Percentiles rank a stretch among this genome's conserved stretches.
These are phyloP conservation scores for Hipposideros larvatus DNA, from an alignment of 2,797 vertebrate species.

Conservation along the genomic window DNA sequence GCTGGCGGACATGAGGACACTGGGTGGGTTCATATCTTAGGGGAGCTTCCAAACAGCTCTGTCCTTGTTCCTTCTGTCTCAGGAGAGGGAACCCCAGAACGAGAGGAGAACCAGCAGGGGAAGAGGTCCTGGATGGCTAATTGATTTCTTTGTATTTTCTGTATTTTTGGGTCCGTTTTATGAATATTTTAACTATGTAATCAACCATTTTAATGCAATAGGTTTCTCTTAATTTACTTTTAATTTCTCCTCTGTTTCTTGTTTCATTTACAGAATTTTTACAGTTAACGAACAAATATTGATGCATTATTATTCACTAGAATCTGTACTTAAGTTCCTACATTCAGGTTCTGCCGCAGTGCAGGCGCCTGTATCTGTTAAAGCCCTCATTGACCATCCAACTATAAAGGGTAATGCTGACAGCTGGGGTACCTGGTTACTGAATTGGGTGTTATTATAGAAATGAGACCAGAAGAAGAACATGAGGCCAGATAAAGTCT, in stretches of 20 bases:
- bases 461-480: not conserved
- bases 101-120: not conserved
- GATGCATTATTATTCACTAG: not conserved
- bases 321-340: not conserved
- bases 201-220: not conserved
- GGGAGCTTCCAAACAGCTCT: not conserved
- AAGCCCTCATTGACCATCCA: not conserved
- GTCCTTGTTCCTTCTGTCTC: not conserved
- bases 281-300: not conserved
- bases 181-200: too few species aligned
- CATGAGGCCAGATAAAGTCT: not conserved
- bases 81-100: not conserved
- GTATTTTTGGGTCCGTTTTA: not conserved
- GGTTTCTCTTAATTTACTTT: too few species aligned
- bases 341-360: not conserved
- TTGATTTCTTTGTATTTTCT: not conserved
- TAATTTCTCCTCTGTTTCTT: not conserved
- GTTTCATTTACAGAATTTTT: not conserved
- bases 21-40: not conserved
- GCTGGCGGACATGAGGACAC: not conserved
- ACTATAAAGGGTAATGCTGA: not conserved
- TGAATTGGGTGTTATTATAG: not conserved
- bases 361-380: not conserved
- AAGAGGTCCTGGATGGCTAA: not conserved
- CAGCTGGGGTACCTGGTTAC: too few species aligned